Percentiles rank a stretch among this genome's conserved stretches.
Conservation (phyloP, 2,113 vertebrate species). For the Pycnonotus jocosus region DNA sequence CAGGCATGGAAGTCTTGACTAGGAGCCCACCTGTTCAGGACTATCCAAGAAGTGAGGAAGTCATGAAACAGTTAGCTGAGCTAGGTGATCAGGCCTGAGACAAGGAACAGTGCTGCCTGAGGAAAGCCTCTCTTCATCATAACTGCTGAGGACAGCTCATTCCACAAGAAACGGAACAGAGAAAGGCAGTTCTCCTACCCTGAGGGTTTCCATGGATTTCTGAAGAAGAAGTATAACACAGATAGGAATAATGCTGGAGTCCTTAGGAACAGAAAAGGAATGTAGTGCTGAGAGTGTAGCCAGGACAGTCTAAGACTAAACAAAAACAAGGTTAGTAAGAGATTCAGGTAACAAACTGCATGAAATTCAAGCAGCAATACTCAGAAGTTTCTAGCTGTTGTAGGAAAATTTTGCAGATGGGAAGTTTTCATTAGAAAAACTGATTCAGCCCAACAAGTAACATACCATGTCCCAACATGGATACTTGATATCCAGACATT, state of each 20-base stretch:
- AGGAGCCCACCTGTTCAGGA: not conserved
- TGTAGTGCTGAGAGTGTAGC: not conserved
- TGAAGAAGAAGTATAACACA: not conserved
- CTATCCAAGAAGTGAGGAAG: not conserved
- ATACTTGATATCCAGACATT: not conserved
- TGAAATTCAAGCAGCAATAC: not conserved
- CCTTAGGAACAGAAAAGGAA: not conserved
- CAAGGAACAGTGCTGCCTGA: not conserved
- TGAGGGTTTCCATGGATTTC: not conserved
- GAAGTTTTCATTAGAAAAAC: not conserved
- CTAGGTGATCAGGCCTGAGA: not conserved
- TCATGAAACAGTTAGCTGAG: not conserved
- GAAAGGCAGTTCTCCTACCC: not conserved
- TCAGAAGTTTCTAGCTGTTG: not conserved
- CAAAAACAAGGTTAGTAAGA: not conserved
- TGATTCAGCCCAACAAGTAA: not conserved
- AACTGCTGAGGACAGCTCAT: not conserved
- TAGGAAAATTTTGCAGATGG: not conserved
- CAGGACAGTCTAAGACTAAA: not conserved
- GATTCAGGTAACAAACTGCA: not conserved
- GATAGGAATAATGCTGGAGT: not conserved
- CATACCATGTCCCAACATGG: not conserved
- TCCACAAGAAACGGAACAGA: not conserved
- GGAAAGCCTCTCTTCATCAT: not conserved
- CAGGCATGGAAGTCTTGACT: not conserved